Percentiles rank a stretch among this genome's conserved stretches.
Evolutionary conservation across 2,888 invertebrate genomes (phyloP).

Genomic region (Polietes domitor): DNA sequence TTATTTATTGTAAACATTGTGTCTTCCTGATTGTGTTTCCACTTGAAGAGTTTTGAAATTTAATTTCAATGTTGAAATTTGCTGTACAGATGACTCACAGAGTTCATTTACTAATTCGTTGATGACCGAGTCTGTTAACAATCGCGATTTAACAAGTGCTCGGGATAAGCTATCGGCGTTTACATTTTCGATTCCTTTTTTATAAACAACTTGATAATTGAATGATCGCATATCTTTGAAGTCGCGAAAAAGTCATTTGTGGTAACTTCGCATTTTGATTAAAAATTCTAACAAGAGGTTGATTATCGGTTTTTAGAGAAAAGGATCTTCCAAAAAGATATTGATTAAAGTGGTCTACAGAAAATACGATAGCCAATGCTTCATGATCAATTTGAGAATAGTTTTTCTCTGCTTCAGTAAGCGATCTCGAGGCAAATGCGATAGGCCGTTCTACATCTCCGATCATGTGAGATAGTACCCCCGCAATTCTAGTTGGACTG

Average conservation of each 20-base stretch:
- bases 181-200: conserved; percentile 48
- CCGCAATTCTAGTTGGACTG: conserved; percentile 61
- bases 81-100: conserved; percentile 36
- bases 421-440: conserved; percentile 50
- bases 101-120: conserved; percentile 41
- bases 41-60: conserved; percentile 50
- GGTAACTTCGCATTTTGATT: conserved; percentile 60
- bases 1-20: conserved; percentile 55
- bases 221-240: conserved; percentile 54
- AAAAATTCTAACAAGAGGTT: conserved; percentile 59
- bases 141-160: conserved; percentile 39
- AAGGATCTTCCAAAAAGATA: conserved; percentile 32
- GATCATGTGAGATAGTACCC: conserved; percentile 55
- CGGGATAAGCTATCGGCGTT: conserved; percentile 58
- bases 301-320: conserved; percentile 50
- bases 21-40: conserved; percentile 51
- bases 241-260: conserved; percentile 45
- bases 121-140: conserved; percentile 16
- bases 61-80: conserved; percentile 44
- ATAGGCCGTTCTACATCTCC: conserved; percentile 44
- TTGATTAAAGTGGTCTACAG: conserved; percentile 13
- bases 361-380: conserved; percentile 49
- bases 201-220: conserved; percentile 47
- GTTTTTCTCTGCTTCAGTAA: conserved; percentile 46
- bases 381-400: conserved; percentile 52